These are phyloP conservation scores for Amphiprion ocellaris DNA, from an alignment of 2,113 vertebrate species.

Conservation along the genomic window DNA sequence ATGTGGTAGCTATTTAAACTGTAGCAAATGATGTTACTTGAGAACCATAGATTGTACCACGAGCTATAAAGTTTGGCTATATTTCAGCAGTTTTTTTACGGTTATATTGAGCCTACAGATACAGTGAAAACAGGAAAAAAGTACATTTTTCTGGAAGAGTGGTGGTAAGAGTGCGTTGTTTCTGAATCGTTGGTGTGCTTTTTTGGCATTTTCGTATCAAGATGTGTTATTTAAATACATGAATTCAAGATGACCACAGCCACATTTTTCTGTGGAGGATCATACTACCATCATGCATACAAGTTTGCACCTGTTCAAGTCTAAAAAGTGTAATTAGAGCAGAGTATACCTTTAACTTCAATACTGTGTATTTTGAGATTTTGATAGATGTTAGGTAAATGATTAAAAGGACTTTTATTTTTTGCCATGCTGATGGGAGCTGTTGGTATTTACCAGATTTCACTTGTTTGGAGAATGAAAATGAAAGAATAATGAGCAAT, in stretches of 20 bases:
- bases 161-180: background rate
- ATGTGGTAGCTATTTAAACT: background rate
- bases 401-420: background rate
- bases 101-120: too few relatives aligned
- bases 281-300: background rate
- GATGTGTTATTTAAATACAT: background rate
- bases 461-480: constrained; percentile 23
- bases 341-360: background rate
- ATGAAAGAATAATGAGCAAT: background rate
- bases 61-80: background rate
- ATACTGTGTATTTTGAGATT: background rate
- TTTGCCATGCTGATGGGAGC: background rate
- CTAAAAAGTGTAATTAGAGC: background rate
- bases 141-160: background rate
- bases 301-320: background rate
- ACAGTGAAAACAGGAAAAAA: background rate
- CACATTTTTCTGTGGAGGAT: background rate
- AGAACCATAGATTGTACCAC: background rate
- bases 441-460: constrained; percentile 14
- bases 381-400: background rate
- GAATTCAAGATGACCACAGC: background rate
- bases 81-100: background rate
- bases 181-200: background rate
- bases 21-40: too few relatives aligned
- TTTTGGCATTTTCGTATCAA: background rate